Base-by-base conservation (phyloP, 2,888 invertebrate species). In the Megastigmus dorsalis region DNA sequence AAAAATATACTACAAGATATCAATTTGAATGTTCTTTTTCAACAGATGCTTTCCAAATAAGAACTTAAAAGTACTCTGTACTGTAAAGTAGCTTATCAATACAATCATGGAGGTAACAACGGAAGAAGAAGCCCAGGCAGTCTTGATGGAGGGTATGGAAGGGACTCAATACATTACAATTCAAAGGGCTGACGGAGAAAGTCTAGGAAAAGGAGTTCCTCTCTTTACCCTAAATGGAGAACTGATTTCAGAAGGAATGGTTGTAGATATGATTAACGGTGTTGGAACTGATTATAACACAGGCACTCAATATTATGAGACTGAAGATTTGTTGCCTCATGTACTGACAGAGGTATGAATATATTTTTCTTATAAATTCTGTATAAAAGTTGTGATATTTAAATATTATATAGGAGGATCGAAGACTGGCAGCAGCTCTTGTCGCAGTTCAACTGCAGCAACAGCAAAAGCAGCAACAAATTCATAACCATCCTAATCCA, bases 381-480 rank as follows among this genome's bases (percentile, higher is more conserved):
- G n/a, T 60, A n/a, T 30, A 41, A 18, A 33, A n/a, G n/a, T n/a
- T n/a, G n/a, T n/a, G n/a, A 54, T 18, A 52, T 26, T 60, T 18
- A 4, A 28, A 6, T 45, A 45, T 43, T 45, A 26, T 55, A 65
- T 36, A 92, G 84, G 92, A 92, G 80, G 92, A 92, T 80, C 86
- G 91, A 63, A 89, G 90, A 83, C 84, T 92, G 74, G 92, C 92
- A 3, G 91, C 91, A 38, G 92, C 92, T 26, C 84, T 92, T 63
- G 92, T 92, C 18, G 91, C 91, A 7, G 92, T 92, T 2, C 92
- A 92, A 80, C 85, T 92, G 15, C 91, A 90, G 67, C 91, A 91
- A 67, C 91, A 91, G 75, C 91, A 91, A 76, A 91, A 91, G 77
- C 90, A 91, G 43, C 91, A 91, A 71, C 90, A 90, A 33, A 76